Evolutionary conservation across 2,797 vertebrate genomes (phyloP), one percentile per base, ranked within the genome.

Genomic region (Galagoides demidoff): DNA sequence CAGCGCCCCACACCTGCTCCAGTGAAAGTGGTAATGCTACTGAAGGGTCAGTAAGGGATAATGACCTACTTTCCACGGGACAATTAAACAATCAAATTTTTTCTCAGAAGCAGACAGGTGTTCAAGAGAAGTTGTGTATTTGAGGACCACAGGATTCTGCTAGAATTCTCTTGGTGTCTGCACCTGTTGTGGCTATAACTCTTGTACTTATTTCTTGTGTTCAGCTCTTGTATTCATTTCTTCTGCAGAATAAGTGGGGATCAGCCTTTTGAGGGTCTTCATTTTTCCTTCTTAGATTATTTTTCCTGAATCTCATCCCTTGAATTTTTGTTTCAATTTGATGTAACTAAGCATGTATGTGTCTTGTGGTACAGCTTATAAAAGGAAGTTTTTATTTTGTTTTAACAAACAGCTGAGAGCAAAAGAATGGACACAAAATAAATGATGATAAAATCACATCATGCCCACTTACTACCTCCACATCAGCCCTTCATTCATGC

Each of bases 81-180:
- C 43, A 71, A 66, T 34, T 23, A 6, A 17, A n/a, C 11, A 5
- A 19, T 66, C 4, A 23, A n/a, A 10, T 55, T 61, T 25, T 34
- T 27, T 37, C 8, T 25, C 12, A 71, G 19, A 78, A 12, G 20
- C 14, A 70, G 12, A 3, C 11, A 39, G 7, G 1, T 94, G 0
- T 45, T 0, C 23, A 20, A 37, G 63, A 16, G 11, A 57, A 64
- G 1, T 8, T 25, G 7, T 4, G 23, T 3, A 13, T 22, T 43
- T 37, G 37, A 43, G 16, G 23, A 74, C 13, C 14, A 45, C 2
- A 55, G 12, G 2, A 19, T 20, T 29, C 19, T 45, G 29, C 5
- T 8, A 4, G 3, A 6, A 9, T 2, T 0, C 2, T 1, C 7
- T 2, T 55, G 0, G 12, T 34, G 5, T 10, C 25, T 12, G 4